These are phyloP conservation scores for Archocentrus centrarchus DNA, from an alignment of 2,113 vertebrate genomes.

Conservation along the genomic window DNA sequence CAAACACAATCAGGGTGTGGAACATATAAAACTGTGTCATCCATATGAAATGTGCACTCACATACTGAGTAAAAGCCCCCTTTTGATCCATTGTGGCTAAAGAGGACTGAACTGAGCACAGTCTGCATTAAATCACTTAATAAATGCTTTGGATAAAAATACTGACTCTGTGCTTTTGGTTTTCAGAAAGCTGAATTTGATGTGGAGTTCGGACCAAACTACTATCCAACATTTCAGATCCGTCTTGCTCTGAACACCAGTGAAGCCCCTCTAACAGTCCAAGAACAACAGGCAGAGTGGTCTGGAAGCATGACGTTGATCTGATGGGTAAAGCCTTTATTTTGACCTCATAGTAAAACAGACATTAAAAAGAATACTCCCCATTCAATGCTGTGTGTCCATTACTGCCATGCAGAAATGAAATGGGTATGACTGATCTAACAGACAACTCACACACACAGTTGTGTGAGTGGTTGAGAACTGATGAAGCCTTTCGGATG, in stretches of 20 bases:
- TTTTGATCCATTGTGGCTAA: neutral
- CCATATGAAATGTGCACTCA: neutral
- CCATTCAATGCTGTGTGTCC: neutral
- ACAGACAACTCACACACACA: no score
- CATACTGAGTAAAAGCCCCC: neutral
- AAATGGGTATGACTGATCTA: no score
- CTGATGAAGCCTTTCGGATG: no score
- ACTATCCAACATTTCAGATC: slow-evolving; percentile 16
- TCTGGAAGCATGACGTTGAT: slow-evolving; percentile 1
- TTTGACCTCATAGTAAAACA: neutral
- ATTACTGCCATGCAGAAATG: no score
- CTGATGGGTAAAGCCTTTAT: neutral
- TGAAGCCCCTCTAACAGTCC: neutral
- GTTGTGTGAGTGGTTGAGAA: no score
- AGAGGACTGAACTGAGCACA: no score
- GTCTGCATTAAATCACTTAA: neutral
- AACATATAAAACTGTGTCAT: no score
- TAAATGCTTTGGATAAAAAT: neutral
- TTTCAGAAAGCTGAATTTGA: slow-evolving; percentile 13
- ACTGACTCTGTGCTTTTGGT: neutral
- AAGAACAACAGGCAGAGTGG: neutral
- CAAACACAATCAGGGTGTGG: no score
- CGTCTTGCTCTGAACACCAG: neutral
- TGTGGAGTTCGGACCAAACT: slow-evolving; percentile 24
- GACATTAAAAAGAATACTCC: neutral